These are phyloP conservation scores for Bubalus kerabau DNA, from an alignment of 2,113 vertebrate genomes.

Conservation along the genomic window DNA sequence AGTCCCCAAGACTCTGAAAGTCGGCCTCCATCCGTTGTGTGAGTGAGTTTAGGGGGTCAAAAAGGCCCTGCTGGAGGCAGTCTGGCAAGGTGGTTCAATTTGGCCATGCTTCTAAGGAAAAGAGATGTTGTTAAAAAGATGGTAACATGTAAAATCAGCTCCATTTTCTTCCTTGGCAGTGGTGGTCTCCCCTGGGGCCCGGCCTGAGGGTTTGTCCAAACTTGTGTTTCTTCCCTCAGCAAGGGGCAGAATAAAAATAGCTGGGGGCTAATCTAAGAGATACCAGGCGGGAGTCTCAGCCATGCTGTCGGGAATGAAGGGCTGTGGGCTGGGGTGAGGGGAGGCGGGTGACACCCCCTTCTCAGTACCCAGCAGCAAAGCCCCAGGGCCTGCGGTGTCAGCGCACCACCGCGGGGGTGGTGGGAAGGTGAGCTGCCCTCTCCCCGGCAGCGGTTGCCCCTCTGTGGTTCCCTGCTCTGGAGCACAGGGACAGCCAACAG, in stretches of 20 bases:
- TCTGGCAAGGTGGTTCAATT: neutral
- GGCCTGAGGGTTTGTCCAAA: neutral
- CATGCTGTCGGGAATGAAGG: slow-evolving; percentile 47
- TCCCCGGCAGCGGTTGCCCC: neutral
- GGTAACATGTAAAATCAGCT: neutral
- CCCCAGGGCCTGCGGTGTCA: neutral
- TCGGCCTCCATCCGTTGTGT: accelerated
- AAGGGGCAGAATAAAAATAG: slow-evolving; percentile 73
- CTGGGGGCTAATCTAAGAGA: slow-evolving; percentile 70
- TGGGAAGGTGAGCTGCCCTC: neutral
- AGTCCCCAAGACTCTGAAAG: neutral
- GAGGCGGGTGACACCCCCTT: neutral
- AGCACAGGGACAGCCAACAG: neutral
- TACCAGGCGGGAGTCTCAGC: slow-evolving; percentile 35
- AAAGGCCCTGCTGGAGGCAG: neutral
- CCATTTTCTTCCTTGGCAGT: neutral
- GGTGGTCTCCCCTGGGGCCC: slow-evolving; percentile 24
- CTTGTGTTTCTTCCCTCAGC: slow-evolving; percentile 45
- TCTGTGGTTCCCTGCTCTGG: neutral
- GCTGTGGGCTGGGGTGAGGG: slow-evolving; percentile 3
- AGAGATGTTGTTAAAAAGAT: neutral
- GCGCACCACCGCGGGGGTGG: neutral
- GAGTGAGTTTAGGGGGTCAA: no score
- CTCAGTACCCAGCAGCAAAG: neutral
- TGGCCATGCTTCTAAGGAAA: neutral